Evolutionary conservation across 1,140 invertebrate species (phyloP), one percentile per base, ranked within the genome.

Genomic region (Piezodorus guildinii): DNA sequence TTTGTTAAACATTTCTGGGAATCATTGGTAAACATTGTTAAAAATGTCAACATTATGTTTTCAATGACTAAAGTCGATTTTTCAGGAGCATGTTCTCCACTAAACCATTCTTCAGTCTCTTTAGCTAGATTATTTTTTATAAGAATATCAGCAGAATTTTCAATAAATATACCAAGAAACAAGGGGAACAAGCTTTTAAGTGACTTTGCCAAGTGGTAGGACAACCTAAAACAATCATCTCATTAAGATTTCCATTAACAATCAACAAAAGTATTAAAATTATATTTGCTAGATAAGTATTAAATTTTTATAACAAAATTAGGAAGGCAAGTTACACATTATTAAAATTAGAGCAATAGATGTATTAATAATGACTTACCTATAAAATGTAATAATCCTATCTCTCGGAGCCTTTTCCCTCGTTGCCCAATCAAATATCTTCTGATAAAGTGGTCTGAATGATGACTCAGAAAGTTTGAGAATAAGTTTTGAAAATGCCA

Each of bases 131-230:
- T 78, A 61, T 77, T 77, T 44, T 66, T 69, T 39, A 76, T 74
- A 21, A 96, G 72, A 2, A 90, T 71, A 4, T 81, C 75, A 0
- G 88, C 84, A 1, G 88, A 84, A 72, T 93, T 86, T 70, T 86
- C 84, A 0, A 95, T 75, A 68, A 95, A 86, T 70, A 90, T 85
- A 6, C 85, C 86, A 58, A 91, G 91, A 74, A 96, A 95, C 25
- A 93, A 74, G 1, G 91, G 84, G 73, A 96, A 97, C 0, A 97
- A 76, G 23, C 88, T 88, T 74, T 93, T 91, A 10, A 97, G 74
- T 60, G 83, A 83, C 56, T 90, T 84, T 0, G 91, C 89, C 62
- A 95, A 83, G 23, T 81, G 83, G 60, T 79, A 81, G 51, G 86
- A 87, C 30, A 94, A 72, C 71, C 85, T 83, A 74, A 78, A 76